phyloP scores from a whole-genome alignment of 2,888 invertebrate genomes.

The Periphyllus acericola region DNA sequence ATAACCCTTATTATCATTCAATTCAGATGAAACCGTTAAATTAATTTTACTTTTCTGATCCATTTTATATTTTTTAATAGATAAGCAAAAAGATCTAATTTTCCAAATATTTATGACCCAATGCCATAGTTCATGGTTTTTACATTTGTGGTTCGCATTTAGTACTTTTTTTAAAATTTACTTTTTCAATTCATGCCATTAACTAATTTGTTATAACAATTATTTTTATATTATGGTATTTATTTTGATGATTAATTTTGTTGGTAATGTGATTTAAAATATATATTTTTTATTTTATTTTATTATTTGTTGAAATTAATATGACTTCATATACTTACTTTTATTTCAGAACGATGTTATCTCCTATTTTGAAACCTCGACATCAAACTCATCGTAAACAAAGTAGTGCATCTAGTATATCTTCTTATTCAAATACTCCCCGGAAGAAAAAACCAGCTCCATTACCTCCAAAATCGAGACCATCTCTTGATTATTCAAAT shows the following conservation, averaged over 20 bases:
- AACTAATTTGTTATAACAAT: neutral
- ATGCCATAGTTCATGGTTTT: neutral
- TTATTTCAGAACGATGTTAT: constrained; percentile 45
- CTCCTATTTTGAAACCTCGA: constrained; percentile 42
- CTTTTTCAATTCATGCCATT: neutral
- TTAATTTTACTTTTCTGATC: neutral
- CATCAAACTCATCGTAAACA: constrained; percentile 54
- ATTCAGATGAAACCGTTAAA: neutral
- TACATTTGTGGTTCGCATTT: neutral
- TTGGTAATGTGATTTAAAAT: neutral
- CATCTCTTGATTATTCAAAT: constrained; percentile 25
- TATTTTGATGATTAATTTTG: neutral
- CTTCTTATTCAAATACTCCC: constrained; percentile 66
- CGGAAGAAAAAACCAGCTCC: constrained; percentile 79
- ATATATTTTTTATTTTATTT: neutral
- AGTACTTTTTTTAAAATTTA: neutral
- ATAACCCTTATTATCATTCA: neutral
- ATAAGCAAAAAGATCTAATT: neutral
- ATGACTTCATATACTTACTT: neutral
- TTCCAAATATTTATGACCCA: neutral
- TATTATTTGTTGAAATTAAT: too few relatives aligned
- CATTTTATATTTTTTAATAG: neutral
- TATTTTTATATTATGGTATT: neutral
- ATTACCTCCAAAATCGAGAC: constrained; percentile 70
- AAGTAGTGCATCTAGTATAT: constrained; percentile 54